These are phyloP conservation scores for Melieria omissa DNA, from an alignment of 2,888 invertebrate genomes.

Conservation along the genomic window DNA sequence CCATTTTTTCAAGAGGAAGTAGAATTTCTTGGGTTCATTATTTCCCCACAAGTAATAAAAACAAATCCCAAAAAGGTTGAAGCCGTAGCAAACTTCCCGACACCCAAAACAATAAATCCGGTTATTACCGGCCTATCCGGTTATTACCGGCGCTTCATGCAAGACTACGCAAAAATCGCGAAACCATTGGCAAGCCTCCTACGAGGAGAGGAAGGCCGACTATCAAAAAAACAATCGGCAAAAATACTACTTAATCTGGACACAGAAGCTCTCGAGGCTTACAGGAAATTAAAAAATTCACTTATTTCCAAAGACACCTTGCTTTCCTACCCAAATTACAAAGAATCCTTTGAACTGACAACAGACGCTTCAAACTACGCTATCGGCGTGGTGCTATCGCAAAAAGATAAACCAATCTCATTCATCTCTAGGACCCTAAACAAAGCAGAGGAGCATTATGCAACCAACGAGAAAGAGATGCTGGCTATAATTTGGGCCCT, in stretches of 20 bases:
- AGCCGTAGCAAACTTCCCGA: too few relatives aligned
- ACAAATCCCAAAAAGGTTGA: too few relatives aligned
- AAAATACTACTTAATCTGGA: constrained; percentile 21
- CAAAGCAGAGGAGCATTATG: background rate
- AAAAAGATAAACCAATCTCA: background rate
- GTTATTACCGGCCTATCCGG: constrained; percentile 37
- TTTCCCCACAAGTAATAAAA: too few relatives aligned
- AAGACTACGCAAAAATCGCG: constrained; percentile 8
- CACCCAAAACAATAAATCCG: too few relatives aligned
- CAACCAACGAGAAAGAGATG: constrained; percentile 6
- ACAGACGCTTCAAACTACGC: background rate
- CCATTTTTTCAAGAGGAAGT: too few relatives aligned
- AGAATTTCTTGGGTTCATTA: too few relatives aligned
- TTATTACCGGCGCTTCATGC: constrained; percentile 17
- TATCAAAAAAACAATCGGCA: constrained; percentile 32
- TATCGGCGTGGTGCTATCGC: too few relatives aligned
- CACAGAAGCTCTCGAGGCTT: background rate
- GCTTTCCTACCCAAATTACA: background rate
- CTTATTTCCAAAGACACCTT: background rate
- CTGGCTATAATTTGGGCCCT: constrained; percentile 4
- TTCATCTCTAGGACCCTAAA: background rate
- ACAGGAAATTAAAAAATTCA: background rate
- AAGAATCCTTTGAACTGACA: background rate
- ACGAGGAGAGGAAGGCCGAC: constrained; percentile 34
- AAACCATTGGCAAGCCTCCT: constrained; percentile 11